Base-by-base conservation (phyloP, 2,888 invertebrate species). In the Myathropa florea region DNA sequence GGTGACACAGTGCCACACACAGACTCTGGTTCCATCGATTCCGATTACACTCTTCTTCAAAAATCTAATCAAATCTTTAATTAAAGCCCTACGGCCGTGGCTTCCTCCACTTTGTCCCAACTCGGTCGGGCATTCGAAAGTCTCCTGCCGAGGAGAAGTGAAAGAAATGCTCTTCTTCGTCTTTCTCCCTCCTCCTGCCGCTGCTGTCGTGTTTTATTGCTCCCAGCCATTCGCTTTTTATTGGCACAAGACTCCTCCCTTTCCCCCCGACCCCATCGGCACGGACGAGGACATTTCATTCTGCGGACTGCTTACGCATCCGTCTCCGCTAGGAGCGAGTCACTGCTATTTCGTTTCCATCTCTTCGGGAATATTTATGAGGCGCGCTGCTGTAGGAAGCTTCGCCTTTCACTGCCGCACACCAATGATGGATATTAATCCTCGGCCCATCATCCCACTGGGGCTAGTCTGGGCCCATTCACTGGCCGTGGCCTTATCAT, bases 371-470 rank as follows among this genome's bases (percentile, higher is more conserved):
- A 71, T 78, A 76, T 76, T 75, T 72, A 81, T 76, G 75, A 76
- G 67, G 46, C n/a, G 24, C 65, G 65, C 65, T 71, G 84, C 65
- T 55, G 83, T 80, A 76, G 81, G 80, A 80, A 84, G 82, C 64
- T 81, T 76, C 61, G 68, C 61, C 68, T 71, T 81, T 72, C 63
- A 72, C 76, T 85, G 81, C 68, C 30, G 14, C 59, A n/a, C 71
- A 26, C 76, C 77, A 86, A 83, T 76, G 86, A 86, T 73, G 86
- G 67, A 86, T 83, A 86, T 86, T 86, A 86, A 86, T 86, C 83
- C 83, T 71, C 78, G 59, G 78, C 64, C 65, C 78, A 67, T 85
- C 85, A 73, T 78, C 81, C 81, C 81, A 81, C 84, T 77, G 76
- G 55, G 59, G 23, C 21, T 59, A 57, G 70, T 65, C 28, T 55